Base-by-base conservation (phyloP, 1,140 invertebrate species). In the Musca domestica region DNA sequence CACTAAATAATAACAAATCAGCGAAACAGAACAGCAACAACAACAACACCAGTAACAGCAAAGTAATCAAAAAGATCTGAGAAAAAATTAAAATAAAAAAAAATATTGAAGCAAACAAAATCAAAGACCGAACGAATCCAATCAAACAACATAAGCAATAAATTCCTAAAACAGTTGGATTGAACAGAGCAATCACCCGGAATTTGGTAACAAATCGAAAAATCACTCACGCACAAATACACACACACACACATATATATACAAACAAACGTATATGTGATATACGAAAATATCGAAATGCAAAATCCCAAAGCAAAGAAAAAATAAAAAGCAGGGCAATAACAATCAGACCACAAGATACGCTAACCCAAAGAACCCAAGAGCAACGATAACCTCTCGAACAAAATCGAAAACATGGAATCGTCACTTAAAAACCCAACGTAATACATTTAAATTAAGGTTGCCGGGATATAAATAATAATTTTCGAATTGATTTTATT, bases 361-460 rank as follows among this genome's bases (percentile, higher is more conserved):
- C 2, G 10, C 34, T 12, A 5, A 41, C 34, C 2, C 3, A 61
- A 7, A 61, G 34, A 34, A 34, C 7, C n/a, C 27, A 61, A 17
- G n/a, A 41, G 5, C 34, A 64, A 46, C 12, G 5, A n/a, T 4
- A 1, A 64, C 6, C n/a, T 20, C 0, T 48, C 6, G 20, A 9
- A 64, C 34, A 22, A 48, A 64, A 64, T 48, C 23, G 41, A 48
- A 47, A 49, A 64, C 34, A 64, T 48, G 47, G 41, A 64, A 64
- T 48, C 63, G 41, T 64, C 63, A 48, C 63, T 48, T 64, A 25
- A 48, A 47, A 25, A 48, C 17, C 46, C 19, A 25, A 49, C 63
- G n/a, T 64, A 64, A 61, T 61, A 61, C 56, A 41, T 61, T 61
- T 61, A 61, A 61, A 61, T 61, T 61, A 61, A 61, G 56, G 56